Evolutionary conservation across 1,140 invertebrate species (phyloP), one percentile per base, ranked within the genome.

Genomic region (Chironomus tepperi): DNA sequence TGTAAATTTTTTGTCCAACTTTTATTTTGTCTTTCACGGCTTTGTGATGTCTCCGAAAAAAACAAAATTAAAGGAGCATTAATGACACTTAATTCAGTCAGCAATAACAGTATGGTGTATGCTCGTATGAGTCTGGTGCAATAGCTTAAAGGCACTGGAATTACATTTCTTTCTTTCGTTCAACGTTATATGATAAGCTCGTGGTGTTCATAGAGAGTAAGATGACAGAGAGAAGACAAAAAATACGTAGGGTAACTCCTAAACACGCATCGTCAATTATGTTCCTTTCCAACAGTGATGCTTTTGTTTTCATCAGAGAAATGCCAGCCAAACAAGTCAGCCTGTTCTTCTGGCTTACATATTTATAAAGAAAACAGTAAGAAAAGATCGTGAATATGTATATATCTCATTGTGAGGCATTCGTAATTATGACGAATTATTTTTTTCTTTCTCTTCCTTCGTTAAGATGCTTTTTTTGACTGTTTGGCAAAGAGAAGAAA

Each of bases 241-340:
- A 34, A 34, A 34, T 34, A 34, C 47, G 47, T 34, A 57, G 47
- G 47, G 12, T n/a, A 57, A 5, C 47, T 57, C 18, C 65, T 18
- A 70, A 70, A 18, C 65, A 70, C 65, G 65, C 65, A 70, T n/a
- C 65, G 9, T 70, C 65, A 70, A 70, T 70, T 70, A 70, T 70
- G 65, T 19, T 19, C 19, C 18, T n/a, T 16, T 70, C 16, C 65
- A 70, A 10, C 65, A 5, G 65, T 57, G 47, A 12, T 57, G 47
- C 47, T n/a, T 57, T 57, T 57, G 12, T 57, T 57, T 57, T 57
- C 18, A 19, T 21, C 18, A 16, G 10, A 70, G 3, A 70, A 70
- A 70, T 19, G 65, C 65, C 65, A 21, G 7, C 43, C 9, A 47
- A 47, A 47, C 43, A 47, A 47, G 43, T 47, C 43, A 9, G 12